Percentiles rank a stretch among this genome's conserved stretches.
Evolutionary conservation across 2,888 invertebrate genomes (phyloP).

Genomic region (Yponomeuta cagnagella): DNA sequence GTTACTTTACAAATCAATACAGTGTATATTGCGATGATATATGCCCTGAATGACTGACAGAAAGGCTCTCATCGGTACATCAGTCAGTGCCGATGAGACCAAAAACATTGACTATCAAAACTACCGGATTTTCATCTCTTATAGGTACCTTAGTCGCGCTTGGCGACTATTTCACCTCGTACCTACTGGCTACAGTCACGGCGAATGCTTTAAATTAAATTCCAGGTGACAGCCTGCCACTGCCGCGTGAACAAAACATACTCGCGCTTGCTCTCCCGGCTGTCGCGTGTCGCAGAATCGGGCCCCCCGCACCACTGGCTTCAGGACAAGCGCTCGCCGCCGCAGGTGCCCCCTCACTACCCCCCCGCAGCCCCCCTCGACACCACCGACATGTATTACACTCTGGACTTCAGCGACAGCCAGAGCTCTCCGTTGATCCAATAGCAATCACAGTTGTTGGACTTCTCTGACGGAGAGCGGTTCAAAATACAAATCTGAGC

Average conservation of each 20-base stretch:
- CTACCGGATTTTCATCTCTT: too few relatives aligned
- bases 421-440: constrained; percentile 85
- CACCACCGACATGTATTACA: constrained; percentile 85
- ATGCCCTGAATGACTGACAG: too few relatives aligned
- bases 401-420: constrained; percentile 85
- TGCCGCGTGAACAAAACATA: constrained; percentile 87
- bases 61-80: too few relatives aligned
- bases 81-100: too few relatives aligned
- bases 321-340: constrained; percentile 69
- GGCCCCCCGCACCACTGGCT: constrained; percentile 75
- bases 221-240: constrained; percentile 84
- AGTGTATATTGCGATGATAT: too few relatives aligned
- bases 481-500: constrained; percentile 62
- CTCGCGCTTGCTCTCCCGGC: constrained; percentile 77
- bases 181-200: too few relatives aligned
- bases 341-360: constrained; percentile 27
- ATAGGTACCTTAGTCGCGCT: too few relatives aligned
- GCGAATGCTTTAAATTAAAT: constrained; percentile 18
- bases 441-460: constrained; percentile 69
- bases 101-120: too few relatives aligned
- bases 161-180: too few relatives aligned
- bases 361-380: constrained; percentile 70
- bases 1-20: too few relatives aligned
- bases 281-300: constrained; percentile 55
- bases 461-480: constrained; percentile 69